phyloP scores from a whole-genome alignment of 2,113 vertebrate species.

The Dipodomys merriami region DNA sequence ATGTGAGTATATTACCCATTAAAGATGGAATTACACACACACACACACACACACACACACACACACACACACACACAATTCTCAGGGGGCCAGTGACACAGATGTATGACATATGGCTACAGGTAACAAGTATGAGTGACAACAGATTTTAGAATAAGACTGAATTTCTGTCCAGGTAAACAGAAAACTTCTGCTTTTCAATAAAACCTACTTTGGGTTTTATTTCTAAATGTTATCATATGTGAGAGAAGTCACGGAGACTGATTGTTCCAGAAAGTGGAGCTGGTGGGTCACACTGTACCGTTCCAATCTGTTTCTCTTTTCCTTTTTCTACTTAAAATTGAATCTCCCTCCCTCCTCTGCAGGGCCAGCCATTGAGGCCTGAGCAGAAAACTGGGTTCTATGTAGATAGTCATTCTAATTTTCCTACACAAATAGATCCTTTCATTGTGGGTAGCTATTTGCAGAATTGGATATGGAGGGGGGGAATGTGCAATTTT shows the following conservation, averaged over 20 bases:
- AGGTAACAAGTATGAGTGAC: neutral
- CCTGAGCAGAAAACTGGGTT: neutral
- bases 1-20: neutral
- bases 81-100: neutral
- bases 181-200: neutral
- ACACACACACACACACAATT: neutral
- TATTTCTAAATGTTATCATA: slow-evolving; percentile 10
- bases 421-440: slow-evolving; percentile 4
- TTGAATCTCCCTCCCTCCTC: neutral
- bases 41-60: neutral
- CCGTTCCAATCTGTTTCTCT: neutral
- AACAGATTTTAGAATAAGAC: neutral
- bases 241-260: neutral
- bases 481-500: neutral
- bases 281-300: neutral
- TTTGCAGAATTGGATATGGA: neutral
- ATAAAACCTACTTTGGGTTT: neutral
- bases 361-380: neutral
- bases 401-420: neutral
- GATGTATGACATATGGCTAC: neutral
- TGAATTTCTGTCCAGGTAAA: slow-evolving; percentile 12
- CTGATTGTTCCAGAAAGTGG: neutral
- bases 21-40: neutral
- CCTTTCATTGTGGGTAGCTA: neutral
- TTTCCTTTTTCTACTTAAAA: neutral